Percentiles rank a stretch among this genome's conserved stretches.
These are phyloP conservation scores for Lutjanus erythropterus DNA, from an alignment of 2,113 vertebrate species.

Conservation along the genomic window DNA sequence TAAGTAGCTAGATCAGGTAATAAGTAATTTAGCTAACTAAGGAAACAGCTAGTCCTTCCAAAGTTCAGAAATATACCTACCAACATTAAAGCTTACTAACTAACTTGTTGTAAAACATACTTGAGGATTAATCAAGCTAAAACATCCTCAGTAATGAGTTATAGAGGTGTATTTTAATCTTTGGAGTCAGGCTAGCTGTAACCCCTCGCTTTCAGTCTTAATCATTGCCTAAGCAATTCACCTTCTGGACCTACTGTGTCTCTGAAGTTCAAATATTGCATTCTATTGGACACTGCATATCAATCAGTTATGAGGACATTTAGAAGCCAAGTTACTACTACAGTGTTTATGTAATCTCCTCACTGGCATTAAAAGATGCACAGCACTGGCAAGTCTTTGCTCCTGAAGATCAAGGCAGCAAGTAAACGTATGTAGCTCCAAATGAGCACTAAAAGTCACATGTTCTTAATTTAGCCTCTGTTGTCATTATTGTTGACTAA, in stretches of 20 bases:
- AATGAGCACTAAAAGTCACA: conserved; percentile 32
- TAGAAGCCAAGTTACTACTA: not conserved
- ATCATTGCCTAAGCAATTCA: not conserved
- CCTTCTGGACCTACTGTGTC: not conserved
- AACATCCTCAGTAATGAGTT: not conserved
- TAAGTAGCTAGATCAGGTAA: not conserved
- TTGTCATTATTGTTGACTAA: conserved; percentile 29
- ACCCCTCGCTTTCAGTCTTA: not conserved
- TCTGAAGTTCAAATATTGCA: not conserved
- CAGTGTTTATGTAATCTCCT: not conserved
- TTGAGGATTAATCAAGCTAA: not conserved
- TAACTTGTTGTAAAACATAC: not conserved
- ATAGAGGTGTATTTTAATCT: not conserved
- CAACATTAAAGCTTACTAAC: not conserved
- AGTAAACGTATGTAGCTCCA: conserved; percentile 17
- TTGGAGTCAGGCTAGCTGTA: not conserved
- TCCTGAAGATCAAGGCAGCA: conserved; percentile 11
- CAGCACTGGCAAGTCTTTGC: not conserved
- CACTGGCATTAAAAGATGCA: not conserved
- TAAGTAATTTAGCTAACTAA: not conserved
- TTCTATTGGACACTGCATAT: not conserved
- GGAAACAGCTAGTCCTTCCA: not conserved
- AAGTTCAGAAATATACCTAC: not conserved
- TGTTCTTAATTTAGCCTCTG: conserved; percentile 49
- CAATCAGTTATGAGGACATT: not conserved